Percentiles rank a stretch among this genome's conserved stretches.
phyloP scores from a whole-genome alignment of 1,140 invertebrate genomes.

The Probaryconus sp. region DNA sequence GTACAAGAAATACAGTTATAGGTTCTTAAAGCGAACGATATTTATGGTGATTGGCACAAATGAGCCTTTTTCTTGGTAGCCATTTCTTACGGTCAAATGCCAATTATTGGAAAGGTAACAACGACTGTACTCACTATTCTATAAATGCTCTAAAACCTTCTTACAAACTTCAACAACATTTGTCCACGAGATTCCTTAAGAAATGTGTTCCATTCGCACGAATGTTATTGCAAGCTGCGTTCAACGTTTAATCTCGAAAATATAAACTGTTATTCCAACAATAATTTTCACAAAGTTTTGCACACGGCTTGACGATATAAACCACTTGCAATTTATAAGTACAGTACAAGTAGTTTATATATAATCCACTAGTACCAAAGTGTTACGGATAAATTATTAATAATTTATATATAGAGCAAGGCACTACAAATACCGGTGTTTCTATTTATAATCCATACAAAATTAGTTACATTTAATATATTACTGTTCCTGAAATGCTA shows the following conservation, averaged over 20 bases:
- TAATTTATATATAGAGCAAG: slow-evolving; percentile 26
- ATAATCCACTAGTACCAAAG: slow-evolving; percentile 19
- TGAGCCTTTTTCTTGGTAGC: slow-evolving; percentile 29
- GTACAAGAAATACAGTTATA: slow-evolving; percentile 44
- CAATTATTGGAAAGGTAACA: slow-evolving; percentile 26
- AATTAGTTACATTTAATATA: slow-evolving; percentile 19
- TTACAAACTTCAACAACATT: too few species aligned
- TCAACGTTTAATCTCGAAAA: too few species aligned
- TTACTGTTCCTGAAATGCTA: slow-evolving; percentile 5
- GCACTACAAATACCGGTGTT: slow-evolving; percentile 25
- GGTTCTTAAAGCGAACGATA: slow-evolving; percentile 40
- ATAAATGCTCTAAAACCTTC: too few species aligned
- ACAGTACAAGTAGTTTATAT: slow-evolving; percentile 24
- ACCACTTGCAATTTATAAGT: too few species aligned
- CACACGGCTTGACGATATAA: too few species aligned
- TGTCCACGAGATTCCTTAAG: too few species aligned
- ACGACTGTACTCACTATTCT: neutral
- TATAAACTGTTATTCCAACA: too few species aligned
- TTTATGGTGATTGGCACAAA: slow-evolving; percentile 52
- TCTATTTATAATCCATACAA: slow-evolving; percentile 26
- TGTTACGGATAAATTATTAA: slow-evolving; percentile 35
- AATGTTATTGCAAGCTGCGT: too few species aligned
- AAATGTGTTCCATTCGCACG: too few species aligned
- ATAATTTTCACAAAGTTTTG: too few species aligned
- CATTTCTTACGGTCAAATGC: slow-evolving; percentile 11